These are phyloP conservation scores for Boulengeromyrus knoepffleri DNA, from an alignment of 2,113 vertebrate genomes.

Conservation along the genomic window DNA sequence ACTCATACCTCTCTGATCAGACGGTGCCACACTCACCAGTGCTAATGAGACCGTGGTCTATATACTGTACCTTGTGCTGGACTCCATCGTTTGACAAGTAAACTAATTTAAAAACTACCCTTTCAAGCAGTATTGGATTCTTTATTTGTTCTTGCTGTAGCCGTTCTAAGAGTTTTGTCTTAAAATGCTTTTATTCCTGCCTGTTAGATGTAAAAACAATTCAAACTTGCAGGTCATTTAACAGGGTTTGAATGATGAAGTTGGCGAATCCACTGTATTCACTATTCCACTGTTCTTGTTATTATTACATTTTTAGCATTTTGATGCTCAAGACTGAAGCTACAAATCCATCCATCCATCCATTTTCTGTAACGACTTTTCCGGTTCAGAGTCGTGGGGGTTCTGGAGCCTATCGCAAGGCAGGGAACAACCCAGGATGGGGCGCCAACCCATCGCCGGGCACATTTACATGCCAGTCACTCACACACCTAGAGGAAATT, in stretches of 20 bases:
- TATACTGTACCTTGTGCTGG: background rate
- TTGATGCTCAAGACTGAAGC: background rate
- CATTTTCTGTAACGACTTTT: background rate
- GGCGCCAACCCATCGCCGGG: background rate
- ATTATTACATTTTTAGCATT: background rate
- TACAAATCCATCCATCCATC: background rate
- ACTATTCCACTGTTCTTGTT: background rate
- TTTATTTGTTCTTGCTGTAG: background rate
- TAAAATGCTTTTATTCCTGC: background rate
- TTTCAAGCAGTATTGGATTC: background rate
- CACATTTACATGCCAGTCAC: background rate
- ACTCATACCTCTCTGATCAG: background rate
- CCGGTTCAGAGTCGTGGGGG: background rate
- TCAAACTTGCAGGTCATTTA: background rate
- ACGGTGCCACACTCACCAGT: background rate
- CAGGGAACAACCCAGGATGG: background rate
- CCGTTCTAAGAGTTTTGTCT: background rate
- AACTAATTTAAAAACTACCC: background rate
- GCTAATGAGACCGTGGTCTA: background rate
- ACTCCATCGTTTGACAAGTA: background rate
- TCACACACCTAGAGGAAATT: background rate
- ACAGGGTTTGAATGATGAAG: background rate
- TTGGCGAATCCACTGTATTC: background rate
- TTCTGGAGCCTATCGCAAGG: background rate
- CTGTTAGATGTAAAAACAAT: background rate